Conservation (phyloP, 2,888 invertebrate species). For the Caenorhabditis doughertyi region DNA sequence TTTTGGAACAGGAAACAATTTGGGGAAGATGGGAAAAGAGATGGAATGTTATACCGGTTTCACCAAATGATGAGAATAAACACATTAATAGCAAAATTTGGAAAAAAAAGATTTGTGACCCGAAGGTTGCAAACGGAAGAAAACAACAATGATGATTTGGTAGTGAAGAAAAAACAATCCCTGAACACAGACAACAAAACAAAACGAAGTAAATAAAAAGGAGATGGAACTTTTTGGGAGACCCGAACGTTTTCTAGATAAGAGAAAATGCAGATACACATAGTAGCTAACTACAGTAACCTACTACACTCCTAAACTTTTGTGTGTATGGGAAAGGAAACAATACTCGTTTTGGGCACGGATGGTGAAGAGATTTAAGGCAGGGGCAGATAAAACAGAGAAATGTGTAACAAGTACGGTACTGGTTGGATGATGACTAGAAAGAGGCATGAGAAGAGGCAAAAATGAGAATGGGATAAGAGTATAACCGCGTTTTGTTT, state of each 20-base stretch:
- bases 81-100: constrained; percentile 36
- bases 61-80: constrained; percentile 32
- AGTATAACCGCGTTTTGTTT: constrained; percentile 45
- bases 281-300: constrained; percentile 40
- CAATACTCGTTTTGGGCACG: constrained; percentile 46
- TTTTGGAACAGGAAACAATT: neutral
- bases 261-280: constrained; percentile 51
- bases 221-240: constrained; percentile 26
- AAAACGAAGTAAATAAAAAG: constrained; percentile 16
- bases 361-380: constrained; percentile 37
- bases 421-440: constrained; percentile 36
- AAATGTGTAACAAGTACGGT: constrained; percentile 50
- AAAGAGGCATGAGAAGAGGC: constrained; percentile 16
- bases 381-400: constrained; percentile 39
- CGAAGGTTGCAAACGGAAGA: constrained; percentile 32
- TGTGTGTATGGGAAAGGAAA: constrained; percentile 16
- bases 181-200: constrained; percentile 45
- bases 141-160: constrained; percentile 51
- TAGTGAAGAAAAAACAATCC: constrained; percentile 51
- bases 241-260: constrained; percentile 48
- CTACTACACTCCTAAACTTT: constrained; percentile 38
- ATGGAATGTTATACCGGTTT: constrained; percentile 44
- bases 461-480: constrained; percentile 33
- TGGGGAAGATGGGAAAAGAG: constrained; percentile 15
- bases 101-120: constrained; percentile 40